Base-by-base conservation (phyloP, 2,113 vertebrate genomes). In the Eulemur rufifrons region DNA sequence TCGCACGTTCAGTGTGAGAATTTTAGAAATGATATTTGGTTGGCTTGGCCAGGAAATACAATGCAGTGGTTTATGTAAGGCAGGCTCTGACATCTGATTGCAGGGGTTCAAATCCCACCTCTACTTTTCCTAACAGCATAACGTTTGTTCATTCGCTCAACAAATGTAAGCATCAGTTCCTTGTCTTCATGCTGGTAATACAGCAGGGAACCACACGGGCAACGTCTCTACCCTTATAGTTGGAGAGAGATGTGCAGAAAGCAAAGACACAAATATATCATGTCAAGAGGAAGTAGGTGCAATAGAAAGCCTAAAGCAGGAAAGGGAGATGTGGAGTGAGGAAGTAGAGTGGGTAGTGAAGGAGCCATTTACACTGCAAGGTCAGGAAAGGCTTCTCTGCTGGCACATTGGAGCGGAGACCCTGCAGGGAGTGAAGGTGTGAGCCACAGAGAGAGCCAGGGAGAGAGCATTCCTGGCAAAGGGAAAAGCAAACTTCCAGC, bases 271-370 rank as follows among this genome's bases (percentile, higher is more conserved):
- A 25, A 15, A 29, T 7, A 5, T 21, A 4, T 13, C 10, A 42
- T 34, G 37, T 29, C 4, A 39, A n/a, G 23, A 68, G 61, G 37
- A 2, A 32, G 23, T 34, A 1, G 42, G 52, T 27, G 18, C 54
- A 12, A 3, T 2, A 1, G 68, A 14, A 27, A n/a, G 7, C 21
- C 4, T 12, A 3, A n/a, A 39, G 76, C 9, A 14, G 45, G 45
- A 18, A 2, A 14, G 3, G 9, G 23, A 14, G 10, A 6, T 23
- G 1, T 1, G 17, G 27, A 37, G 14, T 12, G 3, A 32, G 2
- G 17, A 18, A 50, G 23, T 9, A 3, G n/a, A 29, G 32, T 8
- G 27, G 34, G 66, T 61, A 54, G 56, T 4, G 14, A 8, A 71
- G 3, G 17, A 10, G 29, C 29, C 20, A 1, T 32, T 42, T 3